Conservation (phyloP, 92 coral and sea anemone genomes). For the Diadumene lineata region DNA sequence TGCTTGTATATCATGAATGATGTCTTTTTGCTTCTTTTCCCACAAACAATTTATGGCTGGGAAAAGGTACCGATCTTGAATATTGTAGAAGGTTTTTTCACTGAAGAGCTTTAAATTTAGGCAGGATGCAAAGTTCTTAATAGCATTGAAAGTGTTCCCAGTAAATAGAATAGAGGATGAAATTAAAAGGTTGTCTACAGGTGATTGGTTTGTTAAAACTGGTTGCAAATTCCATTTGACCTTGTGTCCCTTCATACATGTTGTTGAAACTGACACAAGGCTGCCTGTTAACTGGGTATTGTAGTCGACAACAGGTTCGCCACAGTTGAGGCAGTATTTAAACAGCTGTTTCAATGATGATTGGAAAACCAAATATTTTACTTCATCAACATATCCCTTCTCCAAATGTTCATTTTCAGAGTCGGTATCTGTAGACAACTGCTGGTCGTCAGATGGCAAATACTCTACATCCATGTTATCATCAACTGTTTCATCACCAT, state of each 20-base stretch:
- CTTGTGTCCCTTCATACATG: conserved; percentile 44
- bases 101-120: conserved; percentile 34
- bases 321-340: conserved; percentile 36
- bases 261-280: conserved; percentile 30
- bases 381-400: conserved; percentile 11
- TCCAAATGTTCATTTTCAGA: conserved; percentile 27
- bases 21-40: conserved; percentile 14
- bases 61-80: conserved; percentile 23
- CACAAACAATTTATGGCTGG: conserved; percentile 31
- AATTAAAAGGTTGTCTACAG: conserved; percentile 56
- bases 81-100: conserved; percentile 24
- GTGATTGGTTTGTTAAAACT: conserved; percentile 32
- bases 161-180: conserved; percentile 62
- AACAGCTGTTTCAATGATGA: conserved; percentile 27
- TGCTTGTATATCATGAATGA: conserved; percentile 20
- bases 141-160: conserved; percentile 58
- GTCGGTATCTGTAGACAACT: too few species aligned
- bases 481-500: too few species aligned
- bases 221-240: conserved; percentile 59
- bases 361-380: conserved; percentile 33
- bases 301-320: not conserved
- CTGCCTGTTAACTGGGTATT: conserved; percentile 33
- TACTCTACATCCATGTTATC: too few species aligned
- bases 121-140: conserved; percentile 49
- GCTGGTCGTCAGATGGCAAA: too few species aligned